Base-by-base conservation (phyloP, 1,140 invertebrate genomes). In the Euschistus heros region DNA sequence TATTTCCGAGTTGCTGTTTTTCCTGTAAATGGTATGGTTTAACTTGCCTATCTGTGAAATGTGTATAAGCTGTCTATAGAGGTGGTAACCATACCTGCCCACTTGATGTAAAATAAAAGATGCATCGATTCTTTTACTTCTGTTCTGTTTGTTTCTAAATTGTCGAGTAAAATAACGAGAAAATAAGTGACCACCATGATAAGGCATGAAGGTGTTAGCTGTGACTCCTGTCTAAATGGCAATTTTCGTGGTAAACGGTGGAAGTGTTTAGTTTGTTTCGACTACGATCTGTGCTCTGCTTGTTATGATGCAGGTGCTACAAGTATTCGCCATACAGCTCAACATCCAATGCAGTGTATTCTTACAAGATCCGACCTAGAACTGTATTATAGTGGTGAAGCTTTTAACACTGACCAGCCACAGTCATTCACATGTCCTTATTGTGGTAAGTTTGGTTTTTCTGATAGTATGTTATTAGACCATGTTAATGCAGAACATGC, bases 331-430 rank as follows among this genome's bases (percentile, higher is more conserved):
- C 95, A 98, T 77, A 87, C 89, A 68, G 86, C 90, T 71, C 91
- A 96, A 78, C 95, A 98, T 81, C 91, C 95, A 66, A 94, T 98
- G 89, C 95, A 98, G 81, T 98, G 94, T 76, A 97, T 98, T 73
- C 84, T 98, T 70, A 97, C 94, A 71, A 84, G 93, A 81, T 86
- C 89, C 79, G 94, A 97, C 81, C 93, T 76, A 91, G 88, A 96
- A 78, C 77, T 96, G 62, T 96, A 92, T 78, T 96, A 94, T 82
- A 91, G 91, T 70, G 92, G 92, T 67, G 93, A 96, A 78, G 84
- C 87, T 72, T 78, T 92, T 71, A 76, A 75, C 50, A 79, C 89
- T 67, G 92, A 96, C 73, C 88, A 93, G 75, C 89, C 92, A 66
- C 91, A 96, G 76, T 89, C 92, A 62, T 92, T 92, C 75, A 95